Percentiles rank a stretch among this genome's conserved stretches.
These are phyloP conservation scores for Larimichthys crocea DNA, from an alignment of 2,113 vertebrate species.

Conservation along the genomic window DNA sequence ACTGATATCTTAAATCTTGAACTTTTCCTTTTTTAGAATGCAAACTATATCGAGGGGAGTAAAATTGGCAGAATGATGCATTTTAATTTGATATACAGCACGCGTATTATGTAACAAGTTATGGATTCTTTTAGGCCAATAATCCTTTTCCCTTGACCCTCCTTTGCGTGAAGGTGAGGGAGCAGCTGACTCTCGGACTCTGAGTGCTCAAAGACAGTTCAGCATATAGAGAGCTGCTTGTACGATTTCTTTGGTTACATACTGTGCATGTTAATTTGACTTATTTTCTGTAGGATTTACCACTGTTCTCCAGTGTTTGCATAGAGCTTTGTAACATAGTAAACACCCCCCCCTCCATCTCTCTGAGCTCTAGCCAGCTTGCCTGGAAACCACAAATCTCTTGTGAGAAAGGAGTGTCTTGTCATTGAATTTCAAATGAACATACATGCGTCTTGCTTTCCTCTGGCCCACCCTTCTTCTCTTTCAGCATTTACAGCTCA, in stretches of 20 bases:
- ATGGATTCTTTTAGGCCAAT: constrained; percentile 27
- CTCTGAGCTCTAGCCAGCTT: not conserved
- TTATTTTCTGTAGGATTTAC: not conserved
- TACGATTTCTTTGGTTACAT: not conserved
- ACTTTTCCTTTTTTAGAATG: not conserved
- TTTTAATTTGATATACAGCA: constrained; percentile 18
- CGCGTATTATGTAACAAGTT: constrained; percentile 25
- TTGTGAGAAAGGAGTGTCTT: constrained; percentile 5
- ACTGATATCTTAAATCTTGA: constrained; percentile 2
- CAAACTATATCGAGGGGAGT: not conserved
- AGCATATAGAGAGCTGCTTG: not conserved
- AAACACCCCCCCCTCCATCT: not conserved
- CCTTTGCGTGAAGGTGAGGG: constrained; percentile 5
- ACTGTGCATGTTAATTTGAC: not conserved
- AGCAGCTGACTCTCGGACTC: not conserved
- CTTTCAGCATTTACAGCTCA: constrained; percentile 52
- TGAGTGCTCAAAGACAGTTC: not conserved
- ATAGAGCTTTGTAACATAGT: not conserved
- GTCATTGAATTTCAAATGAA: constrained; percentile 42
- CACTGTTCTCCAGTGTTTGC: not conserved
- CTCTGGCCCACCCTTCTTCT: constrained; percentile 20
- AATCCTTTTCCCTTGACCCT: constrained; percentile 24
- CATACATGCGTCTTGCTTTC: constrained; percentile 12
- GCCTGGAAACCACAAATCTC: not conserved
- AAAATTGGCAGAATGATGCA: not conserved